Evolutionary conservation across 2,888 invertebrate species (phyloP), one percentile per base, ranked within the genome.

Genomic region (Heliothis peltigera): DNA sequence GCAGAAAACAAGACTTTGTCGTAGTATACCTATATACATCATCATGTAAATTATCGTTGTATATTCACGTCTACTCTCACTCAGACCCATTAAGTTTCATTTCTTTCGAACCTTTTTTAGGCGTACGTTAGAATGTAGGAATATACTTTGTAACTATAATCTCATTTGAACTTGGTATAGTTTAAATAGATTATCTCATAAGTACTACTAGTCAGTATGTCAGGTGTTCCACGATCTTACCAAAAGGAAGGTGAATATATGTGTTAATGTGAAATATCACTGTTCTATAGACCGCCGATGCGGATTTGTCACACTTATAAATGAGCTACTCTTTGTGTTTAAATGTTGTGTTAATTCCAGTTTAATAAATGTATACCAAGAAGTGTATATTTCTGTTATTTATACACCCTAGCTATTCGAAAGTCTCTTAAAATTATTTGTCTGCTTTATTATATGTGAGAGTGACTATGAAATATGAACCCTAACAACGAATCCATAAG

Each of bases 301-400:
- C 54, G 59, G 67, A 70, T 51, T 58, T 66, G 47, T 43, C 51
- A 54, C 52, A 43, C 44, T 32, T 42, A 43, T 48, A 66, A 53
- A 49, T 67, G 48, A 57, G 18, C 63, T 55, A 55, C 43, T 55
- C 46, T 58, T 58, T 58, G 54, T 72, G 72, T 72, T 55, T 44
- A 4, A 46, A 55, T 55, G 55, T 46, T 54, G 54, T 68, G 49
- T 70, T 63, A 62, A 28, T 73, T 52, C 46, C 60, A 59, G 39
- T 21, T 39, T 32, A 54, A 61, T 71, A 71, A 71, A 71, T 68
- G 67, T 71, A 71, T 74, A 52, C 39, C 68, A 56, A 48, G 39
- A 68, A 65, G 32, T 59, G 25, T 59, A 12, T 18, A 55, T 43
- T 51, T 74, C 21, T 74, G 49, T 71, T 74, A 71, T 74, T 71